Evolutionary conservation across 2,797 vertebrate species (phyloP).

Genomic region (Naso thynnoides): DNA sequence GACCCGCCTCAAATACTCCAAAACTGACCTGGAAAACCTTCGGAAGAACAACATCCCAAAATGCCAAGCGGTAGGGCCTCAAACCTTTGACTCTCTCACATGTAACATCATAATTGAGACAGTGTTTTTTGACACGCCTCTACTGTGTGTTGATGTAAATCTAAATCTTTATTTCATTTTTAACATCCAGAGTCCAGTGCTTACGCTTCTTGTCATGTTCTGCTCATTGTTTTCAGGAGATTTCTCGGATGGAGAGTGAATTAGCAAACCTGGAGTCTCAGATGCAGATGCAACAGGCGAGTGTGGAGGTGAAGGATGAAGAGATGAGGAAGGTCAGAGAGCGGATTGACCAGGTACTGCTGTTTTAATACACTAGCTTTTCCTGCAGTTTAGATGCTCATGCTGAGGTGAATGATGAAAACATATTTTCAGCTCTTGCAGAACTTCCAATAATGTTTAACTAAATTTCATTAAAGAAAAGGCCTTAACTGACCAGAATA

Average conservation of each 20-base stretch:
- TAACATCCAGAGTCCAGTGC: no score
- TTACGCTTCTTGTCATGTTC: background rate
- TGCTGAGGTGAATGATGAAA: background rate
- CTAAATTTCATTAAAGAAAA: no score
- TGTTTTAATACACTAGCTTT: background rate
- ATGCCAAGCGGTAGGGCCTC: slow-evolving; percentile 81
- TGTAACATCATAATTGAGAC: background rate
- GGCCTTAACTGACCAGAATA: no score
- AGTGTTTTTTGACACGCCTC: background rate
- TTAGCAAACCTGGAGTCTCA: slow-evolving; percentile 88
- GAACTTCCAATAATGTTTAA: background rate
- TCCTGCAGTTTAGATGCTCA: background rate
- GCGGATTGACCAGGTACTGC: slow-evolving; percentile 88
- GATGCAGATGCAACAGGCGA: slow-evolving; percentile 84
- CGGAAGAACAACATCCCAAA: slow-evolving; percentile 86
- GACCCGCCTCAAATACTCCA: slow-evolving; percentile 92
- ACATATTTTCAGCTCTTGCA: background rate
- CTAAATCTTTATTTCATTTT: no score
- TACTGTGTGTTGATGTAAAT: no score
- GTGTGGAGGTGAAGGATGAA: slow-evolving; percentile 78
- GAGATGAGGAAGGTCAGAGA: slow-evolving; percentile 82
- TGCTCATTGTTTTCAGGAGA: slow-evolving; percentile 84
- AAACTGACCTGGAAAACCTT: slow-evolving; percentile 88
- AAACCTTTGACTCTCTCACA: background rate
- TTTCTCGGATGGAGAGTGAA: slow-evolving; percentile 91